Evolutionary conservation across 2,113 vertebrate species (phyloP), one percentile per base, ranked within the genome.

Genomic region (Nettapus auritus): DNA sequence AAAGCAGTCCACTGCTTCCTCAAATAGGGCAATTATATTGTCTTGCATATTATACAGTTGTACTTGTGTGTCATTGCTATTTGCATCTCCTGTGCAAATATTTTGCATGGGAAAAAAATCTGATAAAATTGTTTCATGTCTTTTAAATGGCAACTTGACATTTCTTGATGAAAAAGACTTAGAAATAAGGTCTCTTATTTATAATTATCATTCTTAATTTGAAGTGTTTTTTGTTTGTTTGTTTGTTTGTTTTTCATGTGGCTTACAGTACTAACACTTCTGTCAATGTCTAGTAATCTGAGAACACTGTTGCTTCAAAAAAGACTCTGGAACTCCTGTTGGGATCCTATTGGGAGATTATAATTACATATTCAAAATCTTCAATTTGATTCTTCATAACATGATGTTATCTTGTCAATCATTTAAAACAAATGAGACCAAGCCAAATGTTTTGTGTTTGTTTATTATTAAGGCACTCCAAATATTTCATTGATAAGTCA

Each of bases 171-270:
- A 81, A 92, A 87, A 70, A 77, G 29, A 69, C 22, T 38, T 29
- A 79, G 57, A 82, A 92, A 15, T 66, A 83, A 46, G n/a, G 8
- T 73, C 33, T 90, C 16, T 70, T 46, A n/a, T 94, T 91, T 90
- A 12, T 68, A 93, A 94, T 84, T 68, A 86, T 40, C 31, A 33
- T 84, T 95, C 81, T 71, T 92, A 87, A 85, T 94, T 94, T 93
- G 6, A 34, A 23, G 19, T 82, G 88, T 90, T 16, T 69, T 91
- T 73, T 89, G 92, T 18, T 66, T 91, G 16, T 46, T 48, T 48
- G 20, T 11, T 48, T 46, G 17, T 46, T 48, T 48, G 20, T 21
- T 74, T 89, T 92, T 96, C 31, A 34, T 56, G 20, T 78, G 42
- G 31, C 5, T 87, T 90, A 87, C 44, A 79, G 31, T 33, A 42